Percentiles rank a stretch among this genome's conserved stretches.
phyloP scores from a whole-genome alignment of 2,888 invertebrate genomes.

The Drosophila vallismaia region DNA sequence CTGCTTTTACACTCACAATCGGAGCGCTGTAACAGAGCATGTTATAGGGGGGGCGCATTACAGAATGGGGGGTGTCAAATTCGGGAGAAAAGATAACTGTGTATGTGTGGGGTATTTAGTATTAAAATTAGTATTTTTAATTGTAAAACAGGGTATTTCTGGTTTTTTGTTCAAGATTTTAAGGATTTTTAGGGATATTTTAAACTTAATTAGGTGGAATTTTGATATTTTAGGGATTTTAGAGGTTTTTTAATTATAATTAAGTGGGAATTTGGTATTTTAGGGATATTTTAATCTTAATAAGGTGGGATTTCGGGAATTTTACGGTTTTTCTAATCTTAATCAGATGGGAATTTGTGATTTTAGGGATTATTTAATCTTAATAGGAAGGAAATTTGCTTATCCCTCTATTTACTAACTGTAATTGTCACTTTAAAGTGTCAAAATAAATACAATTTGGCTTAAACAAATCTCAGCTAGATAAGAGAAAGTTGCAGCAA shows the following conservation, averaged over 20 bases:
- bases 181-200: too few relatives aligned
- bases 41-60: neutral
- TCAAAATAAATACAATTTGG: conserved; percentile 32
- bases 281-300: too few relatives aligned
- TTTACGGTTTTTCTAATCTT: too few relatives aligned
- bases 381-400: neutral
- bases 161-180: too few relatives aligned
- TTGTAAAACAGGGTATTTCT: too few relatives aligned
- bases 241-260: too few relatives aligned
- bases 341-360: neutral
- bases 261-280: too few relatives aligned
- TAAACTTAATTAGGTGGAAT: too few relatives aligned
- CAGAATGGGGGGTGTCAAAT: neutral
- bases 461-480: conserved; percentile 17
- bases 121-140: too few relatives aligned
- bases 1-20: conserved; percentile 1
- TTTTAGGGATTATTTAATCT: too few relatives aligned
- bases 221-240: too few relatives aligned
- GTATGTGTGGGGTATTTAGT: neutral
- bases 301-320: too few relatives aligned
- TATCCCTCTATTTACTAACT: neutral
- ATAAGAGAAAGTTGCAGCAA: conserved; percentile 8
- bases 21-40: conserved; percentile 6
- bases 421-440: conserved; percentile 6
- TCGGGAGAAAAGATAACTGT: neutral